Base-by-base conservation (phyloP, 2,888 invertebrate genomes). In the Trisateles emortualis region DNA sequence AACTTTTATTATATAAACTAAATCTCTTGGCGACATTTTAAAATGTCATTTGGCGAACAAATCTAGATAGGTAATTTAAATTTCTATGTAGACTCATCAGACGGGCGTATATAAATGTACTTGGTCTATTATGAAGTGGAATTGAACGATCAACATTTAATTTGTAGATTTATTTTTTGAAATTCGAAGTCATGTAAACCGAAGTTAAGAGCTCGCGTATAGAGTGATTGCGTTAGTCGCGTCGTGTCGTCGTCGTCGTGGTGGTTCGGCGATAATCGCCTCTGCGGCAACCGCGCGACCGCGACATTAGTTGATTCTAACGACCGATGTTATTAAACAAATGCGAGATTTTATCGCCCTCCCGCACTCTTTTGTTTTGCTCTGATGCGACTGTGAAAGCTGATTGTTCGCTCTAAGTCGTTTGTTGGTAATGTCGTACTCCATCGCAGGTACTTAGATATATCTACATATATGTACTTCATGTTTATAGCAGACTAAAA, bases 321-420 rank as follows among this genome's bases (percentile, higher is more conserved):
- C 86, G 90, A 89, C 86, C 75, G 75, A 81, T 82, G 88, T 83
- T 90, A 90, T 90, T 90, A 91, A 86, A 87, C 88, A 88, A 91
- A 87, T 87, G 87, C 61, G 78, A 87, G 77, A 84, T 87, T 90
- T 92, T 86, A 87, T 92, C 90, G 90, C 88, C 76, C 78, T 66
- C 68, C 67, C 73, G 74, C 79, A 81, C 84, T 84, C 81, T 82
- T 87, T 85, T 86, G 85, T 87, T 87, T 83, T 75, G 69, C 65
- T 74, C 68, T 62, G 72, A 70, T 63, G 73, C 64, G 50, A 63
- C 75, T 81, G 84, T 86, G 87, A 91, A 88, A 87, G 87, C 82
- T 76, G 77, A 79, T 76, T 74, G 70, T 67, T 62, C 60, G 71
- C 72, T 68, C 66, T 72, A 71, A 61, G 72, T 75, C 72, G 44